A percentile compares a stretch with the other conserved stretches of the same genome.
Conservation (phyloP, 2,797 vertebrate genomes). For the Sebastes minor region DNA sequence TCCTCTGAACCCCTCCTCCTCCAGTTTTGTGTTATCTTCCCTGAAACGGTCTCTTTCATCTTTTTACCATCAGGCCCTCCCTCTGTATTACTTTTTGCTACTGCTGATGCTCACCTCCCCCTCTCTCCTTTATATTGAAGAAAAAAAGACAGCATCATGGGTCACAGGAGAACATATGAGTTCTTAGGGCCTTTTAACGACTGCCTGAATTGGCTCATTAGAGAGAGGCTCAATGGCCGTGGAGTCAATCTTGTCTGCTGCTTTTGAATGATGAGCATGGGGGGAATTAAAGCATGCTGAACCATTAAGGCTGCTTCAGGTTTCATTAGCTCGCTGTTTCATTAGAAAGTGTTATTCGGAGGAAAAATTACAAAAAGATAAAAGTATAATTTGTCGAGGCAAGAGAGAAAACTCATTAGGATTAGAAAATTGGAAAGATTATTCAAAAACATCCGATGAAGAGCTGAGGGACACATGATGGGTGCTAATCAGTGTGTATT, state of each 20-base stretch:
- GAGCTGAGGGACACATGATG: background rate
- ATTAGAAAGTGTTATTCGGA: constrained; percentile 10
- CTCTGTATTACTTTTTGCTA: background rate
- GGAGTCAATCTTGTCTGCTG: constrained; percentile 37
- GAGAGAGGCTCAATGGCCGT: constrained; percentile 1
- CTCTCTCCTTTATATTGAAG: background rate
- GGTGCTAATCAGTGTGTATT: background rate
- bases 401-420: constrained; percentile 6
- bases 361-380: constrained; percentile 1
- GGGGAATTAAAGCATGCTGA: constrained; percentile 27
- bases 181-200: constrained; percentile 22
- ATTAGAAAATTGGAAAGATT: constrained; percentile 2
- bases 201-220: constrained; percentile 43
- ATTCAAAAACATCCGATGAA: constrained; percentile 4
- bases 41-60: background rate
- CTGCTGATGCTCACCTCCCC: background rate
- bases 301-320: constrained; percentile 27
- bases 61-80: background rate
- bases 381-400: constrained; percentile 6
- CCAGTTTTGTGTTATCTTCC: background rate
- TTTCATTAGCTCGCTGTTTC: constrained; percentile 30
- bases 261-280: constrained; percentile 51
- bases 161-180: constrained; percentile 7
- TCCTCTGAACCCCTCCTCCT: background rate
- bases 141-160: background rate